These are phyloP conservation scores for Guaruba guarouba DNA, from an alignment of 2,113 vertebrate species.

Conservation along the genomic window DNA sequence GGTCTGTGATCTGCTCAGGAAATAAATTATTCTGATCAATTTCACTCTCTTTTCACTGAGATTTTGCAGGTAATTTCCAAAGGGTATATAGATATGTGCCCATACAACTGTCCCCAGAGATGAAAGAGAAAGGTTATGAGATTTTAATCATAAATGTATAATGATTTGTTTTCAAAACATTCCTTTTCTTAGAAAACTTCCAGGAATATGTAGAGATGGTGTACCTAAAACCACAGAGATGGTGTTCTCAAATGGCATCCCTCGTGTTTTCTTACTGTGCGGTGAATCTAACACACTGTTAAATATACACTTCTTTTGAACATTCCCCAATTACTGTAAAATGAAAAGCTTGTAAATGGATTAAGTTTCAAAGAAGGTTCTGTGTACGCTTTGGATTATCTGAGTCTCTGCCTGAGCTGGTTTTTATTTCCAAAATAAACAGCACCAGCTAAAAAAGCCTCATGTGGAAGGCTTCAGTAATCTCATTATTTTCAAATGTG, in stretches of 20 bases:
- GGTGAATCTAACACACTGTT: not conserved
- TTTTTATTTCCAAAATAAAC: not conserved
- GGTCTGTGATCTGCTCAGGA: not conserved
- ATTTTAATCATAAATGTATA: not conserved
- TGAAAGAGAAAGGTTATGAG: not conserved
- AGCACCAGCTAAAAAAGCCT: not conserved
- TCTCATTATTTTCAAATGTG: not conserved
- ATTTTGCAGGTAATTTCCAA: not conserved
- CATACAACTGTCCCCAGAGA: not conserved
- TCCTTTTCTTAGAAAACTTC: not conserved
- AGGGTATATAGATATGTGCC: fast-evolving
- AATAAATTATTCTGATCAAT: not conserved
- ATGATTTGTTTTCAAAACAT: not conserved
- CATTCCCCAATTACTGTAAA: not conserved
- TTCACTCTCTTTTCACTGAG: not conserved
- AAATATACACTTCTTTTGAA: not conserved
- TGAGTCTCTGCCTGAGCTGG: not conserved
- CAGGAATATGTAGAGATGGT: not conserved
- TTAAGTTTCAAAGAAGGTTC: not conserved
- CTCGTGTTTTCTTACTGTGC: not conserved
- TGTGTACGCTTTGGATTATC: not conserved
- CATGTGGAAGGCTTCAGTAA: not conserved
- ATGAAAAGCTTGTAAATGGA: not conserved
- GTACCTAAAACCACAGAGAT: not conserved
- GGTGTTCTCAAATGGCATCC: not conserved